These are phyloP conservation scores for Siniperca knerii DNA, from an alignment of 2,113 vertebrate genomes.

Conservation along the genomic window DNA sequence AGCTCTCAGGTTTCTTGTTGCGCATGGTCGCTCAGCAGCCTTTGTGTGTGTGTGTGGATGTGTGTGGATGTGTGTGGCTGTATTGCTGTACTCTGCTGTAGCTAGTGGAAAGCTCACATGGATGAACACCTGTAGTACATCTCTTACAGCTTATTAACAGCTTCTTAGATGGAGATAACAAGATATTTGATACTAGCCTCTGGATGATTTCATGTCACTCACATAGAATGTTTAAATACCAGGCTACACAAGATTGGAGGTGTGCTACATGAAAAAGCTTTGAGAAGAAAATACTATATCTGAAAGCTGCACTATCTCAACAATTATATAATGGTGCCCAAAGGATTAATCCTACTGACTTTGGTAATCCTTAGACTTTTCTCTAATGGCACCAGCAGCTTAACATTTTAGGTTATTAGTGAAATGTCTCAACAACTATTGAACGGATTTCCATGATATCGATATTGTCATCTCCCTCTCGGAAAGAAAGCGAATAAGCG, in stretches of 20 bases:
- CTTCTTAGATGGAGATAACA: conserved; percentile 6
- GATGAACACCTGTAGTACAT: neutral
- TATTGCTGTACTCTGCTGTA: neutral
- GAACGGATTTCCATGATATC: neutral
- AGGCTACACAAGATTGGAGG: neutral
- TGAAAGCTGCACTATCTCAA: neutral
- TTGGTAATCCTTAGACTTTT: neutral
- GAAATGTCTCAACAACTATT: neutral
- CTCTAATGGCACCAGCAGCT: neutral
- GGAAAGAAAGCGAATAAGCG: too few species aligned
- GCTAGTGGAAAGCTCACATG: neutral
- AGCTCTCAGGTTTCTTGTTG: conserved; percentile 32
- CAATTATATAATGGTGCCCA: neutral
- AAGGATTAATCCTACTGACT: neutral
- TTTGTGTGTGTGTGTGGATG: neutral
- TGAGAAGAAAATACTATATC: neutral
- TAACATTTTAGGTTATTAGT: neutral
- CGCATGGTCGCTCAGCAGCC: neutral
- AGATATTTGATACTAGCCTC: conserved; percentile 6
- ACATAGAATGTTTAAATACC: neutral
- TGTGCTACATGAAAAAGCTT: neutral
- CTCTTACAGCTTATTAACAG: conserved; percentile 12
- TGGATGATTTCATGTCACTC: conserved; percentile 20
- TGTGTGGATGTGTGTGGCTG: neutral
- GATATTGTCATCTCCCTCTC: too few species aligned